Base-by-base conservation (phyloP, 2,888 invertebrate genomes). In the Caenorhabditis plicata region DNA sequence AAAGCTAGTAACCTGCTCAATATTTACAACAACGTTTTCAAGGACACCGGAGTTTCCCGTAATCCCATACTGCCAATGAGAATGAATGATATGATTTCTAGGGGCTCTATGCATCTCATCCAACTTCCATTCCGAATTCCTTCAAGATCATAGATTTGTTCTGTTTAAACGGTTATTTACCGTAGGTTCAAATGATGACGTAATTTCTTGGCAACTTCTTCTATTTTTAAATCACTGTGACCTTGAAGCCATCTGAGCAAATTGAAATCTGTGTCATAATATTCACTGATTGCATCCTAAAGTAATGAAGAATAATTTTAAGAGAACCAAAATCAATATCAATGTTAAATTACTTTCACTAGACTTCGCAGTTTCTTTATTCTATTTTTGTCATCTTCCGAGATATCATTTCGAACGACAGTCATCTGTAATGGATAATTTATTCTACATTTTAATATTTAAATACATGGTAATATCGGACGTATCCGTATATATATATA, bases 221-320 rank as follows among this genome's bases (percentile, higher is more conserved):
- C 64, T 4, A 78, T 26, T 27, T 71, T 47, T 4, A 53, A 20
- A 27, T 60, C 57, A 45, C 67, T 60, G 36, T 77, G 76, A 2
- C 77, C 77, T 60, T 76, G 70, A 9, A 78, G 45, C 77, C 77
- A 77, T 1, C 77, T 71, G 27, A 77, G 56, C 19, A 77, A 48
- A 31, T 77, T 77, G 45, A 77, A 77, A 47, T 77, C 73, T 7
- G 77, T 77, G 62, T 78, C 71, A 40, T 77, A 77, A 29, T 76
- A 78, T 4, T 57, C 50, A 9, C 73, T 72, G 1, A 75, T 39
- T 25, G 73, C 71, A 13, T 69, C 71, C 57, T 62, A 25, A 11
- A 55, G 38, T 31, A n/a, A n/a, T n/a, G n/a, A 3, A 33, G 17
- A 15, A 11, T 39, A 23, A 20, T 8, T 22, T 9, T 15, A 8